Conservation (phyloP, 2,888 invertebrate genomes). For the Agrotis puta region DNA sequence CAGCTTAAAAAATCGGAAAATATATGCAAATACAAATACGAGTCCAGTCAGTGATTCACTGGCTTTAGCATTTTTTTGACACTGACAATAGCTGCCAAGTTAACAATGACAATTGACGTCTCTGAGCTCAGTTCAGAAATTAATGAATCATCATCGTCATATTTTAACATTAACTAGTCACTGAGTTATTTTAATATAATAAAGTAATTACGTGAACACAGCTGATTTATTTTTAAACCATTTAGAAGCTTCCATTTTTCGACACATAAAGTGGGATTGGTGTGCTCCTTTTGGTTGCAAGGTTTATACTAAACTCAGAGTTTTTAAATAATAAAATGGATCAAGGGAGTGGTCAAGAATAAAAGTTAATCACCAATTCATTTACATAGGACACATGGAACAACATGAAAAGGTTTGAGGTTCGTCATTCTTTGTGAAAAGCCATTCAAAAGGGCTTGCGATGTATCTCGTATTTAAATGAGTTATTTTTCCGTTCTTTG, state of each 20-base stretch:
- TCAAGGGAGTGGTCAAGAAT: slow-evolving; percentile 23
- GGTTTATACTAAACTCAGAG: slow-evolving; percentile 1
- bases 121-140: slow-evolving; percentile 47
- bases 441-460: background rate
- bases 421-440: slow-evolving; percentile 19
- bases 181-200: background rate
- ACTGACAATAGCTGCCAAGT: background rate
- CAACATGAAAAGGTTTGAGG: slow-evolving; percentile 8
- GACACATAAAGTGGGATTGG: background rate
- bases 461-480: background rate
- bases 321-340: slow-evolving; percentile 9
- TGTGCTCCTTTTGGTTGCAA: background rate
- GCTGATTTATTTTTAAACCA: background rate
- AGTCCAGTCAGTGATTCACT: slow-evolving; percentile 34
- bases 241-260: background rate
- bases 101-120: slow-evolving; percentile 47
- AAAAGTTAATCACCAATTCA: slow-evolving; percentile 15
- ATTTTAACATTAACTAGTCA: background rate
- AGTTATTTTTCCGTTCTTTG: background rate
- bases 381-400: slow-evolving; percentile 15
- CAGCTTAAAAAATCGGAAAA: slow-evolving; percentile 41
- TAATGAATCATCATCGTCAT: no score
- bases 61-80: slow-evolving; percentile 13
- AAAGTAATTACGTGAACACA: no score
- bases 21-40: slow-evolving; percentile 40